A percentile compares a stretch with the other conserved stretches of the same genome.
Conservation (phyloP, 2,888 invertebrate genomes). For the Drosophila pseudotalamancana region DNA sequence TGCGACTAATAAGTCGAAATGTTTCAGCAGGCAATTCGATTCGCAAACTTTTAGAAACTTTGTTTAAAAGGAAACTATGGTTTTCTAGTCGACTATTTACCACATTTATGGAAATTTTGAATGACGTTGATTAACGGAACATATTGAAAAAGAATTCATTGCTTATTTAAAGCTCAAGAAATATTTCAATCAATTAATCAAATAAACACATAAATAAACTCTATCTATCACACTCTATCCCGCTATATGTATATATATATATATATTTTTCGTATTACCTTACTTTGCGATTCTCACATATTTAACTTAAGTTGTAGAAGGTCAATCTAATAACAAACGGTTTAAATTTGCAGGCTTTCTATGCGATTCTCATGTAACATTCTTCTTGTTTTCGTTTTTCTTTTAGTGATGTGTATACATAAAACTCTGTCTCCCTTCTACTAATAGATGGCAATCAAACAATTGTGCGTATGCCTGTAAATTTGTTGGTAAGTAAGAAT, state of each 20-base stretch:
- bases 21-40: slow-evolving; percentile 21
- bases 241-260: too few relatives aligned
- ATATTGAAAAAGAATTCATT: not conserved
- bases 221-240: too few relatives aligned
- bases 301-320: too few relatives aligned
- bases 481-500: not conserved
- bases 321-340: too few relatives aligned
- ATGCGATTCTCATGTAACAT: too few relatives aligned
- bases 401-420: not conserved
- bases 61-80: not conserved
- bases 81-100: not conserved
- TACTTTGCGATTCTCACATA: not conserved
- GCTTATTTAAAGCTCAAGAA: not conserved
- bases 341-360: too few relatives aligned
- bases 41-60: slow-evolving; percentile 10
- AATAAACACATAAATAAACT: too few relatives aligned
- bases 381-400: not conserved
- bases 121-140: not conserved
- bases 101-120: not conserved
- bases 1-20: slow-evolving; percentile 34
- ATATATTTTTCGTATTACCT: not conserved
- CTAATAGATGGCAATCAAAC: not conserved
- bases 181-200: too few relatives aligned
- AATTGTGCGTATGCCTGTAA: not conserved
- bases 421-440: not conserved